Base-by-base conservation (phyloP, 2,113 vertebrate species). In the Oreochromis aureus region DNA sequence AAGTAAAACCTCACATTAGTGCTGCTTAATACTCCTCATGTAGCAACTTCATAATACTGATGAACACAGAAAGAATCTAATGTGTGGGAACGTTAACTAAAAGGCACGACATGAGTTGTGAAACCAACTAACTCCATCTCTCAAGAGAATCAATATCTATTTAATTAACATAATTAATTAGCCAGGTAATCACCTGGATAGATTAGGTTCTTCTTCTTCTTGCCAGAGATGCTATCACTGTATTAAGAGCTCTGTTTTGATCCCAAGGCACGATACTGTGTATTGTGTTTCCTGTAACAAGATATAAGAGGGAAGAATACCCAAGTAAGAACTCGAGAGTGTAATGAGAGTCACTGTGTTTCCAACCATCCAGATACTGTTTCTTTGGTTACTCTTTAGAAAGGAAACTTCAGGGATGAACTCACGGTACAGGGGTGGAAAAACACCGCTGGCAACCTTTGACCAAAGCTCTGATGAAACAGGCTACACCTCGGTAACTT, bases 221-320 rank as follows among this genome's bases (percentile, higher is more conserved):
- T 10, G 1, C 39, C 56, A 15, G 22, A 2, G 4, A 78, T 63
- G 11, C 53, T 85, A 81, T 89, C 93, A 58, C 1, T 87, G 84
- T 81, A 90, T 93, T 85, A 83, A 54, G 76, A 27, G 27, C 73
- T 89, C 76, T 36, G 11, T 76, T 89, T 86, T 53, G 82, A 94
- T 92, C 32, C 56, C 46, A 51, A 51, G 4, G 46, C 19, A 10
- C 6, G 32, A 86, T 80, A 48, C 39, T 71, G 82, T 16, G 80
- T 80, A 61, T 92, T 83, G 19, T 88, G 85, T 94, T 94, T 86
- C 91, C 82, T 80, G 89, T 92, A 91, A 93, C 39, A 61, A 86
- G 86, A 91, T 44, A 18, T 86, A 82, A 2, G 53, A 81, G 71
- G 73, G n/a, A 32, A 16, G 66, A 81, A 56, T 41, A 54, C 51